Evolutionary conservation across 2,113 vertebrate species (phyloP).

Genomic region (Brachypteracias leptosomus): DNA sequence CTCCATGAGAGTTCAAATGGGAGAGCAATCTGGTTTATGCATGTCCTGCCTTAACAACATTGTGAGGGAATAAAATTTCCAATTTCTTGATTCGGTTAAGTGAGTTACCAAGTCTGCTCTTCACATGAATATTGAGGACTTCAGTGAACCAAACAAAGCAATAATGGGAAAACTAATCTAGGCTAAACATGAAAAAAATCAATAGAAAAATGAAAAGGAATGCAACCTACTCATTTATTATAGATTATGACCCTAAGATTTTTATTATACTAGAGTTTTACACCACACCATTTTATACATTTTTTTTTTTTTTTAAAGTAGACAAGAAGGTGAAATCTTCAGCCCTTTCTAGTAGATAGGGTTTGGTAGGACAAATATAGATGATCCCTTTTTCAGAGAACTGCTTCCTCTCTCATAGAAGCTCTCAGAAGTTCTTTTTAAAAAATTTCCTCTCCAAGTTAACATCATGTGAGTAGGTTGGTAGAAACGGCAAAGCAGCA

Average conservation of each 20-base stretch:
- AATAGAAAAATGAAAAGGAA: background rate
- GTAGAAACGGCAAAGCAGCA: background rate
- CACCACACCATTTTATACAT: background rate
- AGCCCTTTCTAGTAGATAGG: background rate
- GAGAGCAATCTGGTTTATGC: background rate
- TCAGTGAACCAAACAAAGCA: background rate
- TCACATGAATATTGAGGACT: accelerated
- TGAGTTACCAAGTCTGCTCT: background rate
- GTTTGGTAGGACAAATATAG: background rate
- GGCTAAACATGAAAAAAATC: background rate
- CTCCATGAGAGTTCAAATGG: background rate
- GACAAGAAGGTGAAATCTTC: background rate
- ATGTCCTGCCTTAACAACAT: background rate
- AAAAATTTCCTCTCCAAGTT: background rate
- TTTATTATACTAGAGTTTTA: background rate
- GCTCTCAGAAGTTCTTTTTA: background rate
- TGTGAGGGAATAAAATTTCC: background rate
- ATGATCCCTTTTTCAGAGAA: background rate
- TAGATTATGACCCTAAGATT: background rate
- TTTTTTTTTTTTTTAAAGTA: background rate
- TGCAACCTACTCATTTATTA: background rate
- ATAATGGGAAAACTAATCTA: background rate
- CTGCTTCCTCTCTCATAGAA: background rate
- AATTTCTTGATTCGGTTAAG: background rate
- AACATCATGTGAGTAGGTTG: background rate